A percentile compares a stretch with the other conserved stretches of the same genome.
phyloP scores from a whole-genome alignment of 1,140 invertebrate genomes.

The Sipha flava region DNA sequence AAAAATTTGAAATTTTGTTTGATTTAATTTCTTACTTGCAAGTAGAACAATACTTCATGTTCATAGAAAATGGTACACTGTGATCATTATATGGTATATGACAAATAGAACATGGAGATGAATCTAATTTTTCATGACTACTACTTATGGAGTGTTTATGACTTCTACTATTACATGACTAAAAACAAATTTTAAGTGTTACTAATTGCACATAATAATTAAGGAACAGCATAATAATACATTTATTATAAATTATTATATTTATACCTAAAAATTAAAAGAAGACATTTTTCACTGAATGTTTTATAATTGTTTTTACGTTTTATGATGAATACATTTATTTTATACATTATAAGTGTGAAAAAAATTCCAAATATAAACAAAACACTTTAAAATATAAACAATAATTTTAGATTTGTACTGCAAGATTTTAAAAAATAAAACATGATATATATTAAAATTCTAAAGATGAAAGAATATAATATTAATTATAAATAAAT shows the following conservation, averaged over 20 bases:
- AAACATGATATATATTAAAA: too few species aligned
- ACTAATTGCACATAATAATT: too few species aligned
- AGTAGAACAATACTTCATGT: constrained; percentile 56
- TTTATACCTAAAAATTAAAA: too few species aligned
- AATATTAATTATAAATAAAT: neutral
- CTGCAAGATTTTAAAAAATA: neutral
- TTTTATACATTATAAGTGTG: too few species aligned
- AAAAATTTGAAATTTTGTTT: neutral
- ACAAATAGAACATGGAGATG: constrained; percentile 51
- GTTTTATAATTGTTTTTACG: too few species aligned
- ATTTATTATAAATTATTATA: too few species aligned
- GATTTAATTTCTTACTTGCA: constrained; percentile 52
- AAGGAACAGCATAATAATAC: too few species aligned
- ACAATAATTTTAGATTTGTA: neutral
- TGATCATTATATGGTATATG: constrained; percentile 71
- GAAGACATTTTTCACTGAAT: too few species aligned
- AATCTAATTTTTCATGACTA: constrained; percentile 29
- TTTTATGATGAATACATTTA: too few species aligned
- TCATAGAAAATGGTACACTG: constrained; percentile 61
- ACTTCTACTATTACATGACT: constrained; percentile 7
- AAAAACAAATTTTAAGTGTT: neutral
- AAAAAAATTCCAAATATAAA: too few species aligned
- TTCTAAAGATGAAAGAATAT: neutral
- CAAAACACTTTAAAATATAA: neutral
- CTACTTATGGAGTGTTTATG: constrained; percentile 32